These are phyloP conservation scores for Protobothrops mucrosquamatus DNA, from an alignment of 2,113 vertebrate genomes.

Conservation along the genomic window DNA sequence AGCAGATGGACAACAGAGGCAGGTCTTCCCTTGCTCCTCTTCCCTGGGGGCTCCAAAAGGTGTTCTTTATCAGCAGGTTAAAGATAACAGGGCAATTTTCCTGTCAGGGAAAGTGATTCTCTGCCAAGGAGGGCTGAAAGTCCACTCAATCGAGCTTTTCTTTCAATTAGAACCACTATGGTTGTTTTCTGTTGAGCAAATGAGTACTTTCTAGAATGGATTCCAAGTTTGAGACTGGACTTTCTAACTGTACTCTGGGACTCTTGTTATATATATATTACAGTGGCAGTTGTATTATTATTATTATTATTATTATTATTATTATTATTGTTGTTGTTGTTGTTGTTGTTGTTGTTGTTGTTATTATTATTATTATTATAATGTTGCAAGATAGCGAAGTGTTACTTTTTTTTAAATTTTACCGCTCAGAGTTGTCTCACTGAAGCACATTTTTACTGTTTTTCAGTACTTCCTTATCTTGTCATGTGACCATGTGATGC, in stretches of 20 bases:
- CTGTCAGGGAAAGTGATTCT: slow-evolving; percentile 17
- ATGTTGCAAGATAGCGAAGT: neutral
- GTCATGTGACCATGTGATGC: neutral
- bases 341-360: too few relatives aligned
- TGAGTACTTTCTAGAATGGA: neutral
- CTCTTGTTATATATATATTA: neutral
- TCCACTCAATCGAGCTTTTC: slow-evolving; percentile 32
- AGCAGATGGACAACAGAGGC: slow-evolving; percentile 62
- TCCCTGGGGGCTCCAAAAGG: slow-evolving; percentile 66
- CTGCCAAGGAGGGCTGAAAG: slow-evolving; percentile 18
- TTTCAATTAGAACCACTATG: neutral
- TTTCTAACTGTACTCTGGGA: slow-evolving; percentile 1
- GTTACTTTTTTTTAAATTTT: neutral
- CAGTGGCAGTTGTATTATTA: neutral
- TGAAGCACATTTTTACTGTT: neutral
- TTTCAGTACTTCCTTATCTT: neutral
- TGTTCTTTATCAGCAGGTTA: slow-evolving; percentile 90
- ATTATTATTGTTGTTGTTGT: too few relatives aligned
- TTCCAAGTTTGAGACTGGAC: neutral
- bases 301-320: neutral
- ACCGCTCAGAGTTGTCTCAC: neutral
- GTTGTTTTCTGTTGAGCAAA: neutral
- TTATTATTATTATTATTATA: neutral
- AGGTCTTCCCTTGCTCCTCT: slow-evolving; percentile 57
- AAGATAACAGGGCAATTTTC: slow-evolving; percentile 85